These are phyloP conservation scores for Amia ocellicauda DNA, from an alignment of 2,113 vertebrate species.

Conservation along the genomic window DNA sequence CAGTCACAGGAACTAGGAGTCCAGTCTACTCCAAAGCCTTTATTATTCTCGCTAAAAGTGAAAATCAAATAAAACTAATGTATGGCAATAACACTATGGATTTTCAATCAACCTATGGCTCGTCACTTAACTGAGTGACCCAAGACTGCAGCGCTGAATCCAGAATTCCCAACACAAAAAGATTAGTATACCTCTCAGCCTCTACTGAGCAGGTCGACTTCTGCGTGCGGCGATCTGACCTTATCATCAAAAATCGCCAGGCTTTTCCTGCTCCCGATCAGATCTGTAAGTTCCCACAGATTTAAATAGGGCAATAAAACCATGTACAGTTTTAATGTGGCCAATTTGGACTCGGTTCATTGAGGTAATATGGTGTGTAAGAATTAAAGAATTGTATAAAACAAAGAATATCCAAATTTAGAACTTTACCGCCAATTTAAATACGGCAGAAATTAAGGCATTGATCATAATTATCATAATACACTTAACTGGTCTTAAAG, in stretches of 20 bases:
- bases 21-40: slow-evolving; percentile 29
- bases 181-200: slow-evolving; percentile 55
- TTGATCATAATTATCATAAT: too few species aligned
- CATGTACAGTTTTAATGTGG: too few species aligned
- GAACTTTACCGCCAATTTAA: too few species aligned
- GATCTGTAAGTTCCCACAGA: too few species aligned
- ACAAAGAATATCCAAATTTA: too few species aligned
- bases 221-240: slow-evolving; percentile 26
- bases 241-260: background rate
- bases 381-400: too few species aligned
- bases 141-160: slow-evolving; percentile 23
- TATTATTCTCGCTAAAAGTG: slow-evolving; percentile 44
- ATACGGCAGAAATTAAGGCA: too few species aligned
- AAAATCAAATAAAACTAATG: slow-evolving; percentile 59
- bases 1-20: slow-evolving; percentile 26
- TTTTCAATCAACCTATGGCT: slow-evolving; percentile 69
- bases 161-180: slow-evolving; percentile 39
- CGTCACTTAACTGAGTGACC: slow-evolving; percentile 57
- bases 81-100: slow-evolving; percentile 66
- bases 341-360: too few species aligned
- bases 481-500: too few species aligned
- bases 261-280: background rate
- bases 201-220: slow-evolving; percentile 39
- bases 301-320: too few species aligned
- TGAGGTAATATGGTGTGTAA: too few species aligned